Base-by-base conservation (phyloP, 2,113 vertebrate species). In the Isichthys henryi region DNA sequence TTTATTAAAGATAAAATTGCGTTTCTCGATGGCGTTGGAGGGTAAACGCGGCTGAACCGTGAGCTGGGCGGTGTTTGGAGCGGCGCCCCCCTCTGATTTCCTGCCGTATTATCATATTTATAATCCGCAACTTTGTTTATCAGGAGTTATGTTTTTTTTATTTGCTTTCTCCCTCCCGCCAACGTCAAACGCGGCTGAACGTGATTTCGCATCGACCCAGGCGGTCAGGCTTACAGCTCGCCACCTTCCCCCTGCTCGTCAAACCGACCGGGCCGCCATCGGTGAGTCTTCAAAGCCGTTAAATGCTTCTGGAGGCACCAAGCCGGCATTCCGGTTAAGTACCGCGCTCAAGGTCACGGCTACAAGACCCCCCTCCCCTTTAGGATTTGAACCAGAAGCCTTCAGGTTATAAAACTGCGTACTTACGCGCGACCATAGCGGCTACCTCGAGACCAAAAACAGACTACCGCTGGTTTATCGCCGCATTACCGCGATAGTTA, bases 1-100 rank as follows among this genome's bases (percentile, higher is more conserved):
- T 88, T 90, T 90, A 90, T 90, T 90, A 90, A 90, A 88, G 87
- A 90, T 88, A 85, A 88, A 87, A 90, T 90, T 70, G 88, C 31
- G 45, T 50, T 48, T 43, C 17, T 56, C 82, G 88, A 86, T 88
- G 53, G 53, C 48, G 62, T 70, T 70, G 53, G n/a, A 86, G 83
- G 45, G 77, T 92, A 90, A 92, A 90, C 88, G 89, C 88, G 86
- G 88, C 88, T 35, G 35, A 87, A 90, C 74, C 83, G 88, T 82
- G 70, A 90, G 86, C 27, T 5, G 49, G 77, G 86, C 35, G 19
- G 39, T 21, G 31, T 83, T 86, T 49, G 10, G 82, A 52, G 52
- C 13, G n/a, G 80, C 6, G 46, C 45, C 88, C 62, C 45, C 88
- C 21, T 84, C 80, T 86, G 53, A 35, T 88, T 88, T 88, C 87